Conservation (phyloP, 2,888 invertebrate species). For the Drosophila suboccidentalis region DNA sequence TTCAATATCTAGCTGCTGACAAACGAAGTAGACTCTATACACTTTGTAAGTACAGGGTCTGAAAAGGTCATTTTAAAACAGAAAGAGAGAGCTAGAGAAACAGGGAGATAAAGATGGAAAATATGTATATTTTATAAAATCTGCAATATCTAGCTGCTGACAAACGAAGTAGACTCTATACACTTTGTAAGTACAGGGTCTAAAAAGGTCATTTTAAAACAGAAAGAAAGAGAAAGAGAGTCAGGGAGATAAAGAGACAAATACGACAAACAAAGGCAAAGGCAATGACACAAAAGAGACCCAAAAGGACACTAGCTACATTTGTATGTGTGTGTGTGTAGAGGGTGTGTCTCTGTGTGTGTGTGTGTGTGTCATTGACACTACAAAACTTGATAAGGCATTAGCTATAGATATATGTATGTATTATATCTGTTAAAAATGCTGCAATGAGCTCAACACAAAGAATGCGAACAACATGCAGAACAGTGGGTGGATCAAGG, state of each 20-base stretch:
- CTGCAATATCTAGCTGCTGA: too few species aligned
- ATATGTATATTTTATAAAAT: too few species aligned
- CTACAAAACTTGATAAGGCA: constrained; percentile 28
- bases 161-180: not conserved
- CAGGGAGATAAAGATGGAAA: too few species aligned
- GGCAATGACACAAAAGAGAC: constrained; percentile 16
- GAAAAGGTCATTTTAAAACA: constrained; percentile 26
- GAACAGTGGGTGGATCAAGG: constrained; percentile 4
- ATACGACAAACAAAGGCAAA: constrained; percentile 16
- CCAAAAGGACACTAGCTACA: constrained; percentile 5
- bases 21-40: not conserved
- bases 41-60: not conserved
- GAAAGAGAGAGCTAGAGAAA: too few species aligned
- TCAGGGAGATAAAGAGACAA: not conserved
- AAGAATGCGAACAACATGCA: constrained; percentile 47
- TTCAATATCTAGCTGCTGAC: too few species aligned
- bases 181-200: not conserved
- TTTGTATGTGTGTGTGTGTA: constrained; percentile 2
- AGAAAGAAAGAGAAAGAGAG: not conserved
- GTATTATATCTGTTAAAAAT: constrained; percentile 23
- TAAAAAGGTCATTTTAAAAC: constrained; percentile 26
- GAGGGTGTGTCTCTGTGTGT: constrained; percentile 3
- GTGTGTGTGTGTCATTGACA: constrained; percentile 36
- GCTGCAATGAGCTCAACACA: constrained; percentile 44
- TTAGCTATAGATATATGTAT: constrained; percentile 15